Conservation (phyloP, 2,888 invertebrate genomes). For the Heliconius ismenius region DNA sequence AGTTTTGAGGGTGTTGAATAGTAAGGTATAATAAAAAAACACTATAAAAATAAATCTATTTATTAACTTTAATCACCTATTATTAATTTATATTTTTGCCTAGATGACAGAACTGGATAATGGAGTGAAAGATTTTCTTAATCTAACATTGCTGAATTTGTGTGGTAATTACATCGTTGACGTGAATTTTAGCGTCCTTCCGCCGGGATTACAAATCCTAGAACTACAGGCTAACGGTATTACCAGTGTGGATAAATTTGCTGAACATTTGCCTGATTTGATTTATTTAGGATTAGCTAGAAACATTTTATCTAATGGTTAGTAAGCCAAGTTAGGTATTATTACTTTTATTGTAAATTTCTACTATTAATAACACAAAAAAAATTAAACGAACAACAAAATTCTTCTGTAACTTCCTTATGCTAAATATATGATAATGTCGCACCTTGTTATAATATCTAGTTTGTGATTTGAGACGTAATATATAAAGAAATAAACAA, state of each 20-base stretch:
- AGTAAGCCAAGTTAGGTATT: no score
- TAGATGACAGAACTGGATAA: slow-evolving; percentile 78
- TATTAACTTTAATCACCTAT: neutral
- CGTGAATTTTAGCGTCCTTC: slow-evolving; percentile 63
- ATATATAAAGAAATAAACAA: neutral
- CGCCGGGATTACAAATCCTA: slow-evolving; percentile 64
- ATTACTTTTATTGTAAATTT: neutral
- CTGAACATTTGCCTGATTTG: slow-evolving; percentile 56
- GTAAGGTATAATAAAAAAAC: slow-evolving; percentile 52
- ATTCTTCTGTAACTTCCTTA: neutral
- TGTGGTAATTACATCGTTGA: slow-evolving; percentile 67
- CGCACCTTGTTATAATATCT: neutral
- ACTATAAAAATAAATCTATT: neutral
- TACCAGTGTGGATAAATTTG: slow-evolving; percentile 57
- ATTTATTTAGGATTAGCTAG: slow-evolving; percentile 78
- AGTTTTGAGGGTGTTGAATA: slow-evolving; percentile 62
- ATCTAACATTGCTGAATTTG: slow-evolving; percentile 71
- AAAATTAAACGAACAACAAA: neutral
- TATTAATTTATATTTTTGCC: slow-evolving; percentile 32
- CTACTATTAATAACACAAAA: neutral
- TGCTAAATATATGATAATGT: neutral
- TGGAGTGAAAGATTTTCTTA: slow-evolving; percentile 60
- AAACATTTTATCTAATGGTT: slow-evolving; percentile 70
- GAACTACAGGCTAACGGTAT: slow-evolving; percentile 80
- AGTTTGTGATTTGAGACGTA: neutral